Percentiles rank a stretch among this genome's conserved stretches.
These are phyloP conservation scores for Xestobium rufovillosum DNA, from an alignment of 2,888 invertebrate species.

Conservation along the genomic window DNA sequence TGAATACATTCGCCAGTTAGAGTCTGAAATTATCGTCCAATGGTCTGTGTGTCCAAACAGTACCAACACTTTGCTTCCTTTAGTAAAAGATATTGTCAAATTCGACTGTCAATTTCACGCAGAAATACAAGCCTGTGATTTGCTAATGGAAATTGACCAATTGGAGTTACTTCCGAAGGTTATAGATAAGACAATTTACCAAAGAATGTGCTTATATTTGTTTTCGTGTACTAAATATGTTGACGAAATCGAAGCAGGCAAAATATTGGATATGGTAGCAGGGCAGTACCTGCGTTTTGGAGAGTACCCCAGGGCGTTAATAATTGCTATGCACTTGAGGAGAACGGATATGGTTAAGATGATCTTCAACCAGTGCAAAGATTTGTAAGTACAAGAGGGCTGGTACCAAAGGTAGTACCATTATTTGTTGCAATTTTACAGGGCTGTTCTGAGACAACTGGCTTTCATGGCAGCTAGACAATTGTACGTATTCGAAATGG, in stretches of 20 bases:
- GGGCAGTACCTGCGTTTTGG: slow-evolving; percentile 80
- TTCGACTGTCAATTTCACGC: slow-evolving; percentile 98
- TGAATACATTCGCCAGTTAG: slow-evolving; percentile 94
- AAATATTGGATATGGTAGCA: slow-evolving; percentile 62
- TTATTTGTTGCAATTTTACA: too few relatives aligned
- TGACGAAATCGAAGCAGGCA: slow-evolving; percentile 86
- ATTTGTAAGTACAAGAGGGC: slow-evolving; percentile 56
- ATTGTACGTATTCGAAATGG: slow-evolving; percentile 79
- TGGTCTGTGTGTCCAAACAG: slow-evolving; percentile 52
- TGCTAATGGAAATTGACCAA: slow-evolving; percentile 94
- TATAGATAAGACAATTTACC: slow-evolving; percentile 83
- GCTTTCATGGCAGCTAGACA: slow-evolving; percentile 96
- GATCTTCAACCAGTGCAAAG: slow-evolving; percentile 77
- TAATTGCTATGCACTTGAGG: slow-evolving; percentile 87
- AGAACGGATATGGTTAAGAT: slow-evolving; percentile 70
- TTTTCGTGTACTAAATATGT: slow-evolving; percentile 87
- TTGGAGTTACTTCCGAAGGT: slow-evolving; percentile 78
- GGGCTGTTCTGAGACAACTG: slow-evolving; percentile 82
- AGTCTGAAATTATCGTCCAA: slow-evolving; percentile 82
- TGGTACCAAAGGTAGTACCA: too few relatives aligned
- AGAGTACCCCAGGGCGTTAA: slow-evolving; percentile 82
- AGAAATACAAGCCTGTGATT: slow-evolving; percentile 97
- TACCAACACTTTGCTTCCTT: slow-evolving; percentile 56
- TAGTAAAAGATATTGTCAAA: slow-evolving; percentile 82
- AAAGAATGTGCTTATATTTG: slow-evolving; percentile 88